phyloP scores from a whole-genome alignment of 1,140 invertebrate species.

The Acromyrmex heyeri region DNA sequence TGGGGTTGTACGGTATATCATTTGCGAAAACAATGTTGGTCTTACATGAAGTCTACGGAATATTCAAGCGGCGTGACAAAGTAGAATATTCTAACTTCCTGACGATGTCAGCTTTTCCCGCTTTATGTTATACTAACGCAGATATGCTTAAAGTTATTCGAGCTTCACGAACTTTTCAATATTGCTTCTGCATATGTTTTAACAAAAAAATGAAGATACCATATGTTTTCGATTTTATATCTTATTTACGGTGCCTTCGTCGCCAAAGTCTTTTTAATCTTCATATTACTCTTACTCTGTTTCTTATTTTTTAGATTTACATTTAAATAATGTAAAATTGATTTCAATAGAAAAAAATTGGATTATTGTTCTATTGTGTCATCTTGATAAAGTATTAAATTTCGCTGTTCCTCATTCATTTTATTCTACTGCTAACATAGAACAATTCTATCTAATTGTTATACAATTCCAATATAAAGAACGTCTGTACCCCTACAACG shows the following conservation, averaged over 20 bases:
- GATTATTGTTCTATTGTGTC: neutral
- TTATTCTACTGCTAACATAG: neutral
- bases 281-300: neutral
- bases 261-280: neutral
- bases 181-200: conserved; percentile 13
- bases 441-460: neutral
- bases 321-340: neutral
- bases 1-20: conserved; percentile 33
- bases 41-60: conserved; percentile 40
- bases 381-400: neutral
- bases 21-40: conserved; percentile 53
- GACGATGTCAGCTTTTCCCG: conserved; percentile 34
- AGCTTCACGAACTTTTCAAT: conserved; percentile 31
- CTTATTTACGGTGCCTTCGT: neutral
- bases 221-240: neutral
- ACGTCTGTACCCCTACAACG: neutral
- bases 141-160: conserved; percentile 17
- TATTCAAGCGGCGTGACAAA: conserved; percentile 53
- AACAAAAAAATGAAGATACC: neutral
- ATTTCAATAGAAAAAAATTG: neutral
- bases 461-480: neutral
- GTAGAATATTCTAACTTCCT: conserved; percentile 52
- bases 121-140: conserved; percentile 30
- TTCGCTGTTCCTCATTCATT: neutral
- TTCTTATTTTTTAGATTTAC: neutral